A percentile compares a stretch with the other conserved stretches of the same genome.
Conservation (phyloP, 2,888 invertebrate species). For the Gasteruption jaculator region DNA sequence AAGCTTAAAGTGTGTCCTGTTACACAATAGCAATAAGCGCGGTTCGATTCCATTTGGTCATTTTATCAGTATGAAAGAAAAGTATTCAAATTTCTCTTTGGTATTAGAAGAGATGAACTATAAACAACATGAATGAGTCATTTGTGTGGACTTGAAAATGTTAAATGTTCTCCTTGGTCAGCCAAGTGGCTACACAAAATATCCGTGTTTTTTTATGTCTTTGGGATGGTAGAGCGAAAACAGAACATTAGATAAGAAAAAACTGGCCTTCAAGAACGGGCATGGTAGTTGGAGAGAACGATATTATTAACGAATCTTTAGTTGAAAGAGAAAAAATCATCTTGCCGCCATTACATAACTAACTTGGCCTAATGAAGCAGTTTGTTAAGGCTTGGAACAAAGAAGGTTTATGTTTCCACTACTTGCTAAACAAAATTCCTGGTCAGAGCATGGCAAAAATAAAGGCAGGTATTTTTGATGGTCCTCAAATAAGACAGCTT, state of each 20-base stretch:
- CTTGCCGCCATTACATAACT: conserved; percentile 30
- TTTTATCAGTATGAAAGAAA: too few relatives aligned
- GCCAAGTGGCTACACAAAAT: conserved; percentile 18
- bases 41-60: too few relatives aligned
- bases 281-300: conserved; percentile 16
- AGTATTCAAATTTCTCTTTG: too few relatives aligned
- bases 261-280: conserved; percentile 17
- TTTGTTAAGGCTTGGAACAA: conserved; percentile 26
- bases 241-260: conserved; percentile 18
- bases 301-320: conserved; percentile 19
- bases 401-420: conserved; percentile 25
- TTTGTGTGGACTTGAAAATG: too few relatives aligned
- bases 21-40: too few relatives aligned
- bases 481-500: conserved; percentile 25
- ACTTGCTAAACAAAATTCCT: conserved; percentile 21
- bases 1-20: too few relatives aligned
- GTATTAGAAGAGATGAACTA: too few relatives aligned
- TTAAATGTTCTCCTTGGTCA: conserved; percentile 18
- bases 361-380: conserved; percentile 30
- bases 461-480: conserved; percentile 26
- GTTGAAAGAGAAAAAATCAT: conserved; percentile 19
- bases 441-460: conserved; percentile 22
- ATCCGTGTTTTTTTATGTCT: conserved; percentile 22
- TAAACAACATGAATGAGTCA: too few relatives aligned
- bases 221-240: conserved; percentile 20